phyloP scores from a whole-genome alignment of 2,113 vertebrate species.

The Rynchops niger region DNA sequence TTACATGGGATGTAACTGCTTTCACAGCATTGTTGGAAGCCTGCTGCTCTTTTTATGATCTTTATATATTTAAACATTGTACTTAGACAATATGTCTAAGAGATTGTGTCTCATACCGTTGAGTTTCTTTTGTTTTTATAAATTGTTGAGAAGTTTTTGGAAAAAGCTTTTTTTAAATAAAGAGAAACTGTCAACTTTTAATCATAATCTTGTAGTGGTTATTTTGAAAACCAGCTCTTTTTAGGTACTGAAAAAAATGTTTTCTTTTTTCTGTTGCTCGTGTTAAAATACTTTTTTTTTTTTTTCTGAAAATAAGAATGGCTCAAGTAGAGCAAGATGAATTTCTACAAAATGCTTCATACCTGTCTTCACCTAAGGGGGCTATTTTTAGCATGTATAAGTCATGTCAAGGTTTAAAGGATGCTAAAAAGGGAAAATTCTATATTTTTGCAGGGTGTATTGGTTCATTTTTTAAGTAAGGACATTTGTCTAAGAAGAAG shows the following conservation, averaged over 20 bases:
- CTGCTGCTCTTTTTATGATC: not conserved
- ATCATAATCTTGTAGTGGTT: not conserved
- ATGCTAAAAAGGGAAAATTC: not conserved
- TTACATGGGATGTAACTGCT: not conserved
- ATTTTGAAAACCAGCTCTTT: not conserved
- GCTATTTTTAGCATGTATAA: not conserved
- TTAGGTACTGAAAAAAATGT: rapidly evolving
- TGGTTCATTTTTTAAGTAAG: not conserved
- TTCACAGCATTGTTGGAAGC: not conserved
- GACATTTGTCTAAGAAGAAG: not conserved
- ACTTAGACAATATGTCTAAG: not conserved
- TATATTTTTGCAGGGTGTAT: not conserved
- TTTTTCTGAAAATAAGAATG: not conserved
- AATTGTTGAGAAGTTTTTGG: not conserved
- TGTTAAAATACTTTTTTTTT: not conserved
- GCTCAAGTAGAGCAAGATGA: not conserved
- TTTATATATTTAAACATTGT: not conserved
- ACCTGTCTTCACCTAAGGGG: not conserved
- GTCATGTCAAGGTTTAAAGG: not conserved
- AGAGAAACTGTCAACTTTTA: not conserved
- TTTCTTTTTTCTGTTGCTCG: not conserved
- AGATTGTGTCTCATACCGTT: not conserved
- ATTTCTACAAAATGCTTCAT: not conserved
- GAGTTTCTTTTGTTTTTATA: not conserved
- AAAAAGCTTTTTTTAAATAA: not conserved